Base-by-base conservation (phyloP, 2,888 invertebrate genomes). In the Volucella zonaria region DNA sequence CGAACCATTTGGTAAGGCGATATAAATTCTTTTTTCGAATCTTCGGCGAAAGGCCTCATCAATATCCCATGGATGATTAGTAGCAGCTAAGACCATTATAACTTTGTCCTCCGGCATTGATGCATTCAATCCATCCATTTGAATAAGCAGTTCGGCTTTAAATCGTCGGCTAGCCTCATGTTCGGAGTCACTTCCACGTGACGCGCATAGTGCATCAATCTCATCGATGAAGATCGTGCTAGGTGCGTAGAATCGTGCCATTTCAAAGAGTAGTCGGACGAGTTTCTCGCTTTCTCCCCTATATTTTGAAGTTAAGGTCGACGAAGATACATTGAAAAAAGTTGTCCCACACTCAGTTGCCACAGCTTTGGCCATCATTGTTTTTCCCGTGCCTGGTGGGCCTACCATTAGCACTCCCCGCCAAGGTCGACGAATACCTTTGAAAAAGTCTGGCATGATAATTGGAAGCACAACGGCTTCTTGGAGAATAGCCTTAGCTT, bases 31-130 rank as follows among this genome's bases (percentile, higher is more conserved):
- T 91, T 97, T 97, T 89, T 97, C 97, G 87, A 97, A 95, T 62
- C 97, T 93, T 88, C 97, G 93, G 42, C 97, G 93, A 88, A 97
- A 94, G 0, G 97, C 97, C 89, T 97, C 97, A 89, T 97, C 97
- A 87, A 97, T 95, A 89, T 97, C 97, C 97, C 97, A 97, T 0
- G 97, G 97, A 90, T 97, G 96, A 92, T 97, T 97, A 0, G 97
- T 97, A 8, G 97, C 97, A 0, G 97, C 97, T 87, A 97, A 91
- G 14, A 97, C 97, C 96, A 97, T 96, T 31, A 97, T 95, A 23
- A 95, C 93, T 89, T 95, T 95, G 70, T 94, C 94, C 82, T 93
- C 93, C 90, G 91, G 94, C 93, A 94, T 93, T 66, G 93, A 92
- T 10, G 94, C 94, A 88, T 94, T 94, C 8, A 95, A 92, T 4